Percentiles rank a stretch among this genome's conserved stretches.
Evolutionary conservation across 2,888 invertebrate species (phyloP).

Genomic region (Cheiracanthium punctorium): DNA sequence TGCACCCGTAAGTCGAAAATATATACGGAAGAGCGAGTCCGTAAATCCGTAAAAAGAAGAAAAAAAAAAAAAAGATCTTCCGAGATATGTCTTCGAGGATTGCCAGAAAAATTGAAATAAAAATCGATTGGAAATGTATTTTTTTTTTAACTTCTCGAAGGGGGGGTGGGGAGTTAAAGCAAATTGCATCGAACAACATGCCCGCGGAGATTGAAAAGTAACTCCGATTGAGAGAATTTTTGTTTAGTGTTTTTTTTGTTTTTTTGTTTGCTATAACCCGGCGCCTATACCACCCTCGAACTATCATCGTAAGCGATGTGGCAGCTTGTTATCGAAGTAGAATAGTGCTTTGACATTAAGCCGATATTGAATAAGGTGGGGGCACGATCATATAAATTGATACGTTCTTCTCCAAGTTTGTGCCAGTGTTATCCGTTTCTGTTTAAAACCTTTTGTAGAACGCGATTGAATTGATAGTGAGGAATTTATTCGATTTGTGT

Average conservation of each 20-base stretch:
- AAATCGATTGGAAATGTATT: conserved; percentile 39
- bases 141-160: neutral
- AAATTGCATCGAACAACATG: conserved; percentile 67
- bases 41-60: conserved; percentile 50
- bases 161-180: conserved; percentile 24
- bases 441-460: neutral
- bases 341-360: conserved; percentile 41
- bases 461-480: neutral
- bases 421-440: neutral
- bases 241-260: conserved; percentile 60
- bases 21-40: conserved; percentile 3
- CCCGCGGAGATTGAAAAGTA: conserved; percentile 64
- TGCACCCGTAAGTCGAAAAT: neutral
- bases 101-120: conserved; percentile 49
- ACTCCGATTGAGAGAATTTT: conserved; percentile 60
- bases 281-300: neutral
- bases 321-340: conserved; percentile 45
- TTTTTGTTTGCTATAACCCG: neutral
- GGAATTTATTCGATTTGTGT: no score
- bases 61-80: no score
- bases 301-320: neutral
- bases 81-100: conserved; percentile 25
- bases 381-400: conserved; percentile 49
- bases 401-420: neutral
- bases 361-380: conserved; percentile 59